A percentile compares a stretch with the other conserved stretches of the same genome.
Conservation (phyloP, 2,888 invertebrate genomes). For the Tipula confusa region DNA sequence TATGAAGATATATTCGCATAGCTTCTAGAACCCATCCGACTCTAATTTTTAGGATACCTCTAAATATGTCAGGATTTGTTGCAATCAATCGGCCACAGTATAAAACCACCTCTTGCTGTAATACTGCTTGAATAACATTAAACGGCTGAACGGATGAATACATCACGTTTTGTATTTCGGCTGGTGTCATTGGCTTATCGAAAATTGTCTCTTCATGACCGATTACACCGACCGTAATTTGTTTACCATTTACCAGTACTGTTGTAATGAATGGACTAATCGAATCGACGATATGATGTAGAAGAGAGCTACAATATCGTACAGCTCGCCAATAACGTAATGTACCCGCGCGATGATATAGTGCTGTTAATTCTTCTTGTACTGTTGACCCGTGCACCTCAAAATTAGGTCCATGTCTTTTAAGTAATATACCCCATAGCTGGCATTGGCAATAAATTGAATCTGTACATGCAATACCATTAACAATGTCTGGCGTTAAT, state of each 20-base stretch:
- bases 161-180: conserved; percentile 88
- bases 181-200: conserved; percentile 95
- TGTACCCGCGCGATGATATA: conserved; percentile 81
- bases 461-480: conserved; percentile 62
- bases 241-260: conserved; percentile 95
- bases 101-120: conserved; percentile 78
- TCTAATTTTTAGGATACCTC: conserved; percentile 84
- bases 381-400: conserved; percentile 63
- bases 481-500: conserved; percentile 69
- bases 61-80: conserved; percentile 89
- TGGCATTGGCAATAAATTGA: conserved; percentile 78
- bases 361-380: conserved; percentile 62
- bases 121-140: conserved; percentile 68
- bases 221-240: conserved; percentile 92
- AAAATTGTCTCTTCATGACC: conserved; percentile 94
- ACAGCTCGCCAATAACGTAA: conserved; percentile 89
- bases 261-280: conserved; percentile 98
- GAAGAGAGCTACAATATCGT: conserved; percentile 87
- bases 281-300: conserved; percentile 93
- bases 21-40: conserved; percentile 88
- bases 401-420: conserved; percentile 75
- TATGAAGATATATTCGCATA: conserved; percentile 70
- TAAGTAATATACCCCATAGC: conserved; percentile 74
- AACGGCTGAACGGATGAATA: conserved; percentile 86
- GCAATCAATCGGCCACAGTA: conserved; percentile 92